Base-by-base conservation (phyloP, 2,113 vertebrate species). In the Synodontis membranacea region DNA sequence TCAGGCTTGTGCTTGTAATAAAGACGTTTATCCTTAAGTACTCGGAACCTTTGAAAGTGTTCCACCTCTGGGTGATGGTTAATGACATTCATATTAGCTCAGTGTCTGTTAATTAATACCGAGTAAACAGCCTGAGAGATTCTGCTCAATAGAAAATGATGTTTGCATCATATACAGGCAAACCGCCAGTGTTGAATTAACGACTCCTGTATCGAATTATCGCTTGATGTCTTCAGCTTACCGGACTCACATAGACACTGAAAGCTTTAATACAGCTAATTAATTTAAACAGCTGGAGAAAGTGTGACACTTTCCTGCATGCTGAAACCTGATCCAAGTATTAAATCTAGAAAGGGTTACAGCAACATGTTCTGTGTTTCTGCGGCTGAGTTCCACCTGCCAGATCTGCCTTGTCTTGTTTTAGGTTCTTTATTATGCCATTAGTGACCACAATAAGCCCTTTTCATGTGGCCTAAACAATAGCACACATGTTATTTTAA, bases 341-440 rank as follows among this genome's bases (percentile, higher is more conserved):
- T 46, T 31, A 19, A 44, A 72, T 76, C 52, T 9, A 34, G 34
- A 64, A 44, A 42, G n/a, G 21, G 11, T 60, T 37, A 76, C n/a
- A 76, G 44, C 5, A 37, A 17, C 79, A 48, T n/a, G 10, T n/a
- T 17, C 19, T 10, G 4, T 9, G 7, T 46, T 72, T 68, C 48
- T n/a, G 10, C 60, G 6, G 48, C 21, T 12, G 44, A 62, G 44
- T 79, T 50, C 44, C 80, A 83, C 44, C 34, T 83, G 80, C 56
- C 80, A 87, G 56, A 83, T 87, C 80, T 83, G 80, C 64, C 80
- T 83, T 62, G 64, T 64, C 42, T 85, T 62, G 64, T 78, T 76
- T 85, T 62, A 78, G 28, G 23, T 44, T 28, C 34, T 44, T 60
- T 44, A 60, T 87, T 60, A 76, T 37, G 10, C 34, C 54, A 74